These are phyloP conservation scores for Nomada fucata DNA, from an alignment of 2,888 invertebrate genomes.

Conservation along the genomic window DNA sequence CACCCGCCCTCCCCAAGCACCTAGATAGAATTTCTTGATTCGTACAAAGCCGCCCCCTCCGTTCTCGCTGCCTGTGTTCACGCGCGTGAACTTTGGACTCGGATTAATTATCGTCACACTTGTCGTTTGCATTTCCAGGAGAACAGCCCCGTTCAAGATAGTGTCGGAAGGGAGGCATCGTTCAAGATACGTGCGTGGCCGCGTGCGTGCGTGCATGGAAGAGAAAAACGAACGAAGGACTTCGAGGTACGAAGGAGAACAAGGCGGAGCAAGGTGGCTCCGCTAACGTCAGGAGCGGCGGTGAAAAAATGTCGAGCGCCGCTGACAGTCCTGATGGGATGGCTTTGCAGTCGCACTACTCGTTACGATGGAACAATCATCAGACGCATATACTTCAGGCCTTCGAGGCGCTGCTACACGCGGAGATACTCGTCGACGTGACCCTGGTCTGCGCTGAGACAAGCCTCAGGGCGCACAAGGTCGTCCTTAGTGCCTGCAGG, in stretches of 20 bases:
- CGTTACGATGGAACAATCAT: slow-evolving; percentile 97
- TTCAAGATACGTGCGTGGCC: slow-evolving; percentile 55
- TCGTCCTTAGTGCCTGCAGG: slow-evolving; percentile 93
- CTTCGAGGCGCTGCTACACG: slow-evolving; percentile 94
- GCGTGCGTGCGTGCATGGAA: slow-evolving; percentile 75
- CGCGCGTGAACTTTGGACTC: too few species aligned
- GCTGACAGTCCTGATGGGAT: slow-evolving; percentile 82
- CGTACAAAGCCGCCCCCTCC: too few species aligned
- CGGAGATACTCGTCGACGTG: slow-evolving; percentile 94
- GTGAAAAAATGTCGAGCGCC: slow-evolving; percentile 81
- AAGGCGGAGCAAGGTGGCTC: slow-evolving; percentile 79
- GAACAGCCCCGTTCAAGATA: slow-evolving; percentile 49
- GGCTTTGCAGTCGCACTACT: slow-evolving; percentile 92
- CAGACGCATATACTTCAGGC: slow-evolving; percentile 94
- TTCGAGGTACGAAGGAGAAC: slow-evolving; percentile 68
- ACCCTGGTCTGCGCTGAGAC: slow-evolving; percentile 95
- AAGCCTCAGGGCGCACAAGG: slow-evolving; percentile 94
- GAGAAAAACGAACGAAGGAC: slow-evolving; percentile 60
- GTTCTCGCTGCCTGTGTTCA: too few species aligned
- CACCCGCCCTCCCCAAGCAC: too few species aligned
- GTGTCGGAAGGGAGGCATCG: slow-evolving; percentile 32
- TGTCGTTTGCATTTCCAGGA: slow-evolving; percentile 48
- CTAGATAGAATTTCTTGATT: too few species aligned
- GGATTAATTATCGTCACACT: not conserved
- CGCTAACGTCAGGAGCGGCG: slow-evolving; percentile 71